These are phyloP conservation scores for Asbolus verrucosus DNA, from an alignment of 1,140 invertebrate species.

Conservation along the genomic window DNA sequence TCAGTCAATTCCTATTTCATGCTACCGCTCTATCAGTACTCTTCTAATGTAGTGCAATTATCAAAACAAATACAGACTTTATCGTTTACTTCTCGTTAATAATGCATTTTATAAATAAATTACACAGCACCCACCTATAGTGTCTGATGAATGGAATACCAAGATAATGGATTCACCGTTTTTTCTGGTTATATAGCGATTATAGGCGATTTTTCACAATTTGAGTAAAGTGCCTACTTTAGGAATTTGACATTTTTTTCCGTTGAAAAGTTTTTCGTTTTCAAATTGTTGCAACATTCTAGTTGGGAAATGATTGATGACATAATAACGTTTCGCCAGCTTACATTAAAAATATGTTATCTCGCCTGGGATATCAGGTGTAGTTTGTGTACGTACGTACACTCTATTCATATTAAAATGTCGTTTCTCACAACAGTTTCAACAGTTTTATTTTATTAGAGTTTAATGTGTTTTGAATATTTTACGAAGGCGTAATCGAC, in stretches of 20 bases:
- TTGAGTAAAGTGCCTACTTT: no score
- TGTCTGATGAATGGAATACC: not conserved
- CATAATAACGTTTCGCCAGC: not conserved
- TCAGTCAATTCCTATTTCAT: no score
- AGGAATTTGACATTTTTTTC: no score
- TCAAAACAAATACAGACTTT: not conserved
- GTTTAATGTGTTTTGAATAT: not conserved
- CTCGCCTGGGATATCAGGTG: not conserved
- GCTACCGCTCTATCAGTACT: not conserved
- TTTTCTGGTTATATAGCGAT: not conserved
- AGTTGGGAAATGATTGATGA: not conserved
- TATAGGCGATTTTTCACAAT: no score
- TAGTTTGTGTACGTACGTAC: not conserved
- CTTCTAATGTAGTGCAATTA: no score
- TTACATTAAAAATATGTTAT: constrained; percentile 6
- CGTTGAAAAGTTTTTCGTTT: no score
- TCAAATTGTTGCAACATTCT: not conserved
- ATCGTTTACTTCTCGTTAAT: not conserved
- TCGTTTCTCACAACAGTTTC: not conserved
- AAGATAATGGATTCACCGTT: not conserved
- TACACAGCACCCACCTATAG: not conserved
- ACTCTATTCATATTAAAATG: not conserved
- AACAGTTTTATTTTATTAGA: not conserved
- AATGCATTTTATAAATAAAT: not conserved
- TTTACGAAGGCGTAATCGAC: not conserved